These are phyloP conservation scores for Zaprionus ghesquierei DNA, from an alignment of 1,140 invertebrate species.

Conservation along the genomic window DNA sequence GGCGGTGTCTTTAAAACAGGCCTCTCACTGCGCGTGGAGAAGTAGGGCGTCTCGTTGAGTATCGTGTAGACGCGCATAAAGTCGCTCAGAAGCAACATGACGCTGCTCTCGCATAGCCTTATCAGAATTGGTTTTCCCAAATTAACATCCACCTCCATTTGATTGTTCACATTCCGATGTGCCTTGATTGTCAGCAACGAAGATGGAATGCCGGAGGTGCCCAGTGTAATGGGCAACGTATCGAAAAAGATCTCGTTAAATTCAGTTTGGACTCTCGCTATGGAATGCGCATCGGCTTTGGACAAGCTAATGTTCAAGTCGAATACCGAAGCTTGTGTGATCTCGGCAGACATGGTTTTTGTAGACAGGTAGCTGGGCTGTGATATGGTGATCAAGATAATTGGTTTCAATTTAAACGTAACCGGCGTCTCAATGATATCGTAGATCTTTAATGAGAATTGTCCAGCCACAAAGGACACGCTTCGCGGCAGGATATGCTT, in stretches of 20 bases:
- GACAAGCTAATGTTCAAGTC: constrained; percentile 59
- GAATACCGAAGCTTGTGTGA: constrained; percentile 64
- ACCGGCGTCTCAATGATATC: constrained; percentile 45
- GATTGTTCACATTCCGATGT: constrained; percentile 43
- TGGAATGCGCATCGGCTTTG: background rate
- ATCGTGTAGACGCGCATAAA: constrained; percentile 53
- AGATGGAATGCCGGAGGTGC: constrained; percentile 71
- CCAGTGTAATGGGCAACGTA: constrained; percentile 60
- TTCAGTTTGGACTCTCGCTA: background rate
- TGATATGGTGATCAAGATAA: constrained; percentile 59
- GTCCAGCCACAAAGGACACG: constrained; percentile 74
- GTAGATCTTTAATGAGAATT: constrained; percentile 64
- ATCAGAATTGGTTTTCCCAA: constrained; percentile 62
- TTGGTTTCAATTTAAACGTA: constrained; percentile 23
- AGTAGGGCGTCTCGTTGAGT: constrained; percentile 53
- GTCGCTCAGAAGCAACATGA: constrained; percentile 50
- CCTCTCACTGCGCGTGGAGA: constrained; percentile 39
- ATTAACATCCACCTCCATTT: constrained; percentile 62
- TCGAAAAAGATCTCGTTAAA: constrained; percentile 60
- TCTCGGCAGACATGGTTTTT: constrained; percentile 50
- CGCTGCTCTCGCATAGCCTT: constrained; percentile 42
- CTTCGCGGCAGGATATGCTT: constrained; percentile 52
- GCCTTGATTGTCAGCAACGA: constrained; percentile 55
- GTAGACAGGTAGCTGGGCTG: constrained; percentile 74
- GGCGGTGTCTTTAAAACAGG: constrained; percentile 53